Conservation (phyloP, 2,797 vertebrate genomes). For the Chelidonichthys spinosus region DNA sequence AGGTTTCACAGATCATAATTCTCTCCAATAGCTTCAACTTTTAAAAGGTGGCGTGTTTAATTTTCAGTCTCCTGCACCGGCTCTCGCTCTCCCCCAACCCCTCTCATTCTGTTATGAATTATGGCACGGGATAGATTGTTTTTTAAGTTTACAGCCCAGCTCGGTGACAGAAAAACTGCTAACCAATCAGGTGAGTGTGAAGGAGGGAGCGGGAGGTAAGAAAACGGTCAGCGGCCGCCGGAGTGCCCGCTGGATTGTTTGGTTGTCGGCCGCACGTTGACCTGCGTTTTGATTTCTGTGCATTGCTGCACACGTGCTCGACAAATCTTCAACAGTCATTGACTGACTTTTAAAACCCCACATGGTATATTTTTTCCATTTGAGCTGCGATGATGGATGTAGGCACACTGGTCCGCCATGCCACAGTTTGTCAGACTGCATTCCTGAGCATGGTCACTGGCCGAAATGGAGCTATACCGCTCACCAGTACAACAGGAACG, state of each 20-base stretch:
- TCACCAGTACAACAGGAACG: background rate
- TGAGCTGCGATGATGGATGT: too few species aligned
- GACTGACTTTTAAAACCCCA: too few species aligned
- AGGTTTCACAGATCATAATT: constrained; percentile 78
- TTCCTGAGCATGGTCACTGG: background rate
- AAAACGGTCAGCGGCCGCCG: background rate
- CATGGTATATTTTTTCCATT: too few species aligned
- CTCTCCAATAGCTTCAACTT: constrained; percentile 74
- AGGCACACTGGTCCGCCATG: too few species aligned
- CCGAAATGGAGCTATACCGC: too few species aligned
- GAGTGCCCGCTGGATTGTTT: background rate
- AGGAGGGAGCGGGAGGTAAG: constrained; percentile 12
- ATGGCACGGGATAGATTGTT: constrained; percentile 69
- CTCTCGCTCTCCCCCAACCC: constrained; percentile 33
- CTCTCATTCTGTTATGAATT: constrained; percentile 75
- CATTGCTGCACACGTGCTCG: background rate
- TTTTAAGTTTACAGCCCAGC: constrained; percentile 75
- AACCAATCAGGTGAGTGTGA: constrained; percentile 59
- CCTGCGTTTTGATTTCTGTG: background rate
- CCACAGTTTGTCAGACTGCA: background rate
- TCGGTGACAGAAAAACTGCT: constrained; percentile 61
- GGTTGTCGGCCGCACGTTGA: background rate
- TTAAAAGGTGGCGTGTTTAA: constrained; percentile 77
- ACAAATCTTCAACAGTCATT: too few species aligned
- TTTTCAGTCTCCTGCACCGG: constrained; percentile 71